Evolutionary conservation across 2,113 vertebrate genomes (phyloP).

Genomic region (Oriolus oriolus): DNA sequence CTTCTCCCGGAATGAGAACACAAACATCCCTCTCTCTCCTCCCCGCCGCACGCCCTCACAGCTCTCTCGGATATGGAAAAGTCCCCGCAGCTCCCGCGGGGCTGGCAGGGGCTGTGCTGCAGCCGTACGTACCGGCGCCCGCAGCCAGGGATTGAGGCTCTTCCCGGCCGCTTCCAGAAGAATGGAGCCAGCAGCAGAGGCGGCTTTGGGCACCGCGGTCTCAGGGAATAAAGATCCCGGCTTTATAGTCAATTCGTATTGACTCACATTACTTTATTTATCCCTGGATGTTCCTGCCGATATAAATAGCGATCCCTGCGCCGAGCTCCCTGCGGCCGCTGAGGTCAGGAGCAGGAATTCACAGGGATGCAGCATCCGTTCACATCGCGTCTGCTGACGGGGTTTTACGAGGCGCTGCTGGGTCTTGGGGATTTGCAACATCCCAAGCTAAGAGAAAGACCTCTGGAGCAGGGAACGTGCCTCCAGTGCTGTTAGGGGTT

Average conservation of each 20-base stretch:
- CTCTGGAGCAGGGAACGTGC: accelerated
- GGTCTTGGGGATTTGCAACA: not conserved
- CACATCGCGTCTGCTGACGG: not conserved
- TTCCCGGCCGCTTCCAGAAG: not conserved
- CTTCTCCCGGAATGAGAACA: accelerated
- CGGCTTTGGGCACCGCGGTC: not conserved
- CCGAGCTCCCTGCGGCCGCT: not conserved
- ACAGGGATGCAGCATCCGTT: not conserved
- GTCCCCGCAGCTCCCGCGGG: accelerated
- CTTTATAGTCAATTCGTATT: conserved; percentile 10
- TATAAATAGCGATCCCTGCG: conserved; percentile 11
- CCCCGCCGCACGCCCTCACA: accelerated
- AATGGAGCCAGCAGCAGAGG: not conserved
- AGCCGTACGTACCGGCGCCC: accelerated
- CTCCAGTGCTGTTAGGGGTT: not conserved
- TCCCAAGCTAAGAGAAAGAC: not conserved
- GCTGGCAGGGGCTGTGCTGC: not conserved
- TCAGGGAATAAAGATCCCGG: not conserved
- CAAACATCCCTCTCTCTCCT: not conserved
- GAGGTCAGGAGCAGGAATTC: conserved; percentile 16
- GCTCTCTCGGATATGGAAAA: accelerated
- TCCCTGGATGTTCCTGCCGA: conserved; percentile 33
- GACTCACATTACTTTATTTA: conserved; percentile 46
- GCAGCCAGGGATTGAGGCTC: not conserved
- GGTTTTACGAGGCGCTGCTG: not conserved